phyloP scores from a whole-genome alignment of 2,797 vertebrate species.

The Vultur gryphus region DNA sequence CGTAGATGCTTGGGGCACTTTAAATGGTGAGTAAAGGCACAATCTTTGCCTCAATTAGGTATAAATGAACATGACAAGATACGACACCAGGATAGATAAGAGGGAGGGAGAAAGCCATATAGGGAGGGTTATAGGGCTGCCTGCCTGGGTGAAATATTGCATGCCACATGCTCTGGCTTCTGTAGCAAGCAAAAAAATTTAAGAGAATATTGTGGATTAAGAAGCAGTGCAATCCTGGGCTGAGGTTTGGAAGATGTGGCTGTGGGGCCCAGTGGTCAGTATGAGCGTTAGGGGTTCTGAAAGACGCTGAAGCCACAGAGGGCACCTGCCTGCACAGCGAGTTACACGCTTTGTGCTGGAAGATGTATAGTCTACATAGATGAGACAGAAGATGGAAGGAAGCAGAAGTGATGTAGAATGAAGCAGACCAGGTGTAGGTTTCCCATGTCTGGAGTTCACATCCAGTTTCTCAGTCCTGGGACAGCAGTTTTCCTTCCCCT shows the following conservation, averaged over 20 bases:
- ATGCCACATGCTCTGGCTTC: background rate
- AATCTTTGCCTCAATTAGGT: background rate
- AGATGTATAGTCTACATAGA: fast-evolving
- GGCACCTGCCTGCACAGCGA: fast-evolving
- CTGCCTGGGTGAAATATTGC: background rate
- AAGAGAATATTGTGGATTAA: background rate
- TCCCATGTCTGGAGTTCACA: background rate
- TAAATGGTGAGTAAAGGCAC: background rate
- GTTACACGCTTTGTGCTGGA: background rate
- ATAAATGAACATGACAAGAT: background rate
- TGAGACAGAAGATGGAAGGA: background rate
- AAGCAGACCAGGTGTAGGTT: background rate
- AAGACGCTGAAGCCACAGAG: background rate
- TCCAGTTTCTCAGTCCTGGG: background rate
- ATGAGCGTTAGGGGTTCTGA: background rate
- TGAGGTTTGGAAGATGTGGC: background rate
- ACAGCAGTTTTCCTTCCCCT: background rate
- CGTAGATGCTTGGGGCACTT: background rate
- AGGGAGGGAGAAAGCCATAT: background rate
- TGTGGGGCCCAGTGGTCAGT: background rate
- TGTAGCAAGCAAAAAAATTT: background rate
- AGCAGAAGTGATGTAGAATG: background rate
- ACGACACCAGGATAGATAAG: background rate
- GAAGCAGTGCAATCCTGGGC: background rate
- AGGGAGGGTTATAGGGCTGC: background rate